Evolutionary conservation across 2,113 vertebrate genomes (phyloP).

Genomic region (Ictalurus furcatus): DNA sequence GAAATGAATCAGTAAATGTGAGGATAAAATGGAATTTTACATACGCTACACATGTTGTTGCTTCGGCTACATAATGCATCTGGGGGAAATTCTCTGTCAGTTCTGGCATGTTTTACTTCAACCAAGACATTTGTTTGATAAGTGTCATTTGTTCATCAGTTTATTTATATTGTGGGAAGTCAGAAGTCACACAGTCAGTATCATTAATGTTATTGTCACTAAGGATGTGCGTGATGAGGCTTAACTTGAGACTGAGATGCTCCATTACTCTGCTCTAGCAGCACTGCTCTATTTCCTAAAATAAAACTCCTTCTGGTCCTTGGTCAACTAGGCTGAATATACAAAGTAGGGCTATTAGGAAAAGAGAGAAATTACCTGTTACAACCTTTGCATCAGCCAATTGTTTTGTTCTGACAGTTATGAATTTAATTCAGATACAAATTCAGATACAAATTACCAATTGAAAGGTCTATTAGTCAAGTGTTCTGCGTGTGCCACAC

Average conservation of each 20-base stretch:
- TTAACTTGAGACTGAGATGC: constrained; percentile 21
- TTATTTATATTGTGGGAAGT: not conserved
- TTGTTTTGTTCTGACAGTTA: constrained; percentile 28
- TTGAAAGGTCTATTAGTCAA: constrained; percentile 31
- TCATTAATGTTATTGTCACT: constrained; percentile 24
- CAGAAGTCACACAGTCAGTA: not conserved
- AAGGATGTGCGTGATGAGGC: constrained; percentile 30
- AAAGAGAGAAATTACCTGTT: not conserved
- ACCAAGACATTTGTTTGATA: not conserved
- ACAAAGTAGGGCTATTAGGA: not conserved
- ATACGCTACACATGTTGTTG: not conserved
- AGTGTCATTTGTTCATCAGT: not conserved
- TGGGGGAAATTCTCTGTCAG: not conserved
- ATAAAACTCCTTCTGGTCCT: not conserved
- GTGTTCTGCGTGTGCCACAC: not conserved
- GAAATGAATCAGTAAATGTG: too few species aligned
- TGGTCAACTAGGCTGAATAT: not conserved
- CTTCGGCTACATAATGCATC: not conserved
- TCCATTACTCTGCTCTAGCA: constrained; percentile 29
- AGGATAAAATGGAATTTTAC: too few species aligned
- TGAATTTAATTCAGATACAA: constrained; percentile 22
- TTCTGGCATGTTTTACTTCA: not conserved
- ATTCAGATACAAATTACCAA: constrained; percentile 25
- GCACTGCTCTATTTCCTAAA: not conserved
- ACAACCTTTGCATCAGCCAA: not conserved